These are phyloP conservation scores for Lycopodina hypogea DNA, from an alignment of 37 sponge, comb jelly and placozoan genomes.

Conservation along the genomic window DNA sequence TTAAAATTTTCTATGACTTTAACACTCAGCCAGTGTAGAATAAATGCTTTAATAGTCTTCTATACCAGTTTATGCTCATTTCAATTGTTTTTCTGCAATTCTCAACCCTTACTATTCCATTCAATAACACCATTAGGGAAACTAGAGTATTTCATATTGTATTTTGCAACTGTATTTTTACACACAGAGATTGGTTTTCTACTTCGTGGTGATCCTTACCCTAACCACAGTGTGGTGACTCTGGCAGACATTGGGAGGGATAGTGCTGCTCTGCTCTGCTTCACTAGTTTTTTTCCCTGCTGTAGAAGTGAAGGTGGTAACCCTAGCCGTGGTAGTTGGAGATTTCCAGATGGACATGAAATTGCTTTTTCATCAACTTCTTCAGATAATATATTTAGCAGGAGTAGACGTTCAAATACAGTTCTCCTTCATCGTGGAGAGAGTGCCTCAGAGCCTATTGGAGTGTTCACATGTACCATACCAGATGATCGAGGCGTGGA, in stretches of 20 bases:
- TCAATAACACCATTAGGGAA: no score
- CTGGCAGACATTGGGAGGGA: constrained; percentile 11
- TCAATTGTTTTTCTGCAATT: no score
- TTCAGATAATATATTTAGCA: background rate
- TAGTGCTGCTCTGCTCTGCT: constrained; percentile 5
- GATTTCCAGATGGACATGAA: background rate
- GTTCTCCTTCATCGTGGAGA: background rate
- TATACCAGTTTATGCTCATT: no score
- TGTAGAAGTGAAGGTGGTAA: background rate
- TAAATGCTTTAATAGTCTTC: no score
- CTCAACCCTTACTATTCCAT: no score
- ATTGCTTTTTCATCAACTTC: background rate
- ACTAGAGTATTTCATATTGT: no score
- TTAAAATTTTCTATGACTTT: no score
- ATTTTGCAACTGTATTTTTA: background rate
- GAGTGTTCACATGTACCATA: constrained; percentile 17
- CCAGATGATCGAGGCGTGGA: background rate
- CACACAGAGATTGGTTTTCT: background rate
- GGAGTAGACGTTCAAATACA: background rate
- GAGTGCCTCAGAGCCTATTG: background rate
- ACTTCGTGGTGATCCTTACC: background rate
- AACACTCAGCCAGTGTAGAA: no score
- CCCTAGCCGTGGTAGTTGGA: background rate
- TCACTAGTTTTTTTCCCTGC: background rate
- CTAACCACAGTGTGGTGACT: constrained; percentile 25